Percentiles rank a stretch among this genome's conserved stretches.
phyloP scores from a whole-genome alignment of 2,113 vertebrate genomes.

The Vidua chalybeata region DNA sequence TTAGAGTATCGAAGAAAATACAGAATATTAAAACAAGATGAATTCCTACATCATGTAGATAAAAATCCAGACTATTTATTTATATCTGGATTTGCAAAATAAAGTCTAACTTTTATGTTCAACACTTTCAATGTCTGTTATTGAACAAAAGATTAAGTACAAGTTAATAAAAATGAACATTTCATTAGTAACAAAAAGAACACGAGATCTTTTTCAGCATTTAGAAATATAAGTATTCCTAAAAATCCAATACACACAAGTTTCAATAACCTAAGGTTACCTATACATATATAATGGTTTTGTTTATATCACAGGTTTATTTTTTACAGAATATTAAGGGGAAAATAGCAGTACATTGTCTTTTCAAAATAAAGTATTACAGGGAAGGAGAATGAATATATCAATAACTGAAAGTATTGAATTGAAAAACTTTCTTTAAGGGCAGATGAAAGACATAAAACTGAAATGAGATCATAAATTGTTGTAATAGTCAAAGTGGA shows the following conservation, averaged over 20 bases:
- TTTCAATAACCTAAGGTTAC: background rate
- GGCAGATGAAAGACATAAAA: conserved; percentile 1
- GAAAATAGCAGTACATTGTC: background rate
- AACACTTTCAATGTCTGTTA: background rate
- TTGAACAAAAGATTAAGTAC: background rate
- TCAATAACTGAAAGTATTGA: background rate
- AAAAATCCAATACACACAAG: background rate
- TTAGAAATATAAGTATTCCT: background rate
- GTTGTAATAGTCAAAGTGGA: background rate
- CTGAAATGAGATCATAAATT: conserved; percentile 18
- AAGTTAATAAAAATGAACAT: background rate
- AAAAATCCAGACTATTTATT: background rate
- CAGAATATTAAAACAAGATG: background rate
- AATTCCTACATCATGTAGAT: background rate
- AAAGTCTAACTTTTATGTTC: background rate
- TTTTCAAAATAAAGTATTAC: background rate
- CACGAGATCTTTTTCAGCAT: background rate
- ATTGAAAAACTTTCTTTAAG: conserved; percentile 14
- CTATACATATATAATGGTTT: background rate
- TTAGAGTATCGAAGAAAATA: background rate
- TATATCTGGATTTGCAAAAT: background rate
- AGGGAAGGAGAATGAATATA: background rate
- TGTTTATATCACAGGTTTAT: background rate
- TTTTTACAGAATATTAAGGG: background rate
- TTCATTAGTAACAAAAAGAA: background rate